phyloP scores from a whole-genome alignment of 2,888 invertebrate species.

The Neuroscelio doddi region DNA sequence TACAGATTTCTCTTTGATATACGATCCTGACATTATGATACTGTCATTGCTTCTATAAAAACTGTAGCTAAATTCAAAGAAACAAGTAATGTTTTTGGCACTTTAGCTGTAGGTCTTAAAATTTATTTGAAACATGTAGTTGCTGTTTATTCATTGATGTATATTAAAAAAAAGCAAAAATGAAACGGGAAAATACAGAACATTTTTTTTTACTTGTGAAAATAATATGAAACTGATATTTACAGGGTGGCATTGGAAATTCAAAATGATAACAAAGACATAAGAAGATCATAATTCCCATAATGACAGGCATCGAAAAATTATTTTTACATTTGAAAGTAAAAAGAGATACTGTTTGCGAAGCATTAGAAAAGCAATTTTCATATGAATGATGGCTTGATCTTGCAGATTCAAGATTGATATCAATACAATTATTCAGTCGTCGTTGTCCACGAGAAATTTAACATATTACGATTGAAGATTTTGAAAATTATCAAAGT shows the following conservation, averaged over 20 bases:
- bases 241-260: constrained; percentile 28
- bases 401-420: constrained; percentile 39
- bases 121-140: not conserved
- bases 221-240: too few species aligned
- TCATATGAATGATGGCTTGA: constrained; percentile 41
- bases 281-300: constrained; percentile 17
- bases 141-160: not conserved
- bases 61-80: constrained; percentile 1
- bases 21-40: constrained; percentile 42
- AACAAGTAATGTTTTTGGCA: not conserved
- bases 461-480: constrained; percentile 42
- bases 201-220: too few species aligned
- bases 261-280: constrained; percentile 10
- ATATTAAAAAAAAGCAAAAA: not conserved
- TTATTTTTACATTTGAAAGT: too few species aligned
- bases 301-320: constrained; percentile 24
- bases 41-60: constrained; percentile 15
- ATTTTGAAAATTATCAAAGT: too few species aligned
- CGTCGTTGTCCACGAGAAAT: constrained; percentile 50
- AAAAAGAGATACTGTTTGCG: too few species aligned
- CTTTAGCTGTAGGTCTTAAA: not conserved
- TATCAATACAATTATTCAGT: constrained; percentile 49
- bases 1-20: constrained; percentile 44
- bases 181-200: not conserved
- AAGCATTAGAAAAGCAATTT: too few species aligned